These are phyloP conservation scores for Trissonchulus latispiculum DNA, from an alignment of 2,888 invertebrate species.

Conservation along the genomic window DNA sequence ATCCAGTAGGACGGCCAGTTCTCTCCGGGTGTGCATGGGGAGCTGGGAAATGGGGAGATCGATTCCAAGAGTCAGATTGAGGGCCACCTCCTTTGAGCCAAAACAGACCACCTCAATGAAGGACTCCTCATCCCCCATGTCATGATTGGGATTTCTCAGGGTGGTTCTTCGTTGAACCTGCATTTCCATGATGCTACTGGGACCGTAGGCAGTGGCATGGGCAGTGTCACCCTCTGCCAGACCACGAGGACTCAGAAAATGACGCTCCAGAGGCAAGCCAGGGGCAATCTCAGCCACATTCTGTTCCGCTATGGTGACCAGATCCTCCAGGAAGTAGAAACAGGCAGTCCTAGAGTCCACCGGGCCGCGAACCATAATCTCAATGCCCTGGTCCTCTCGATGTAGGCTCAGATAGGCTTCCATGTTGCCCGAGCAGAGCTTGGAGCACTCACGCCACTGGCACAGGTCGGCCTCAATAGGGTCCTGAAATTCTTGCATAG, in stretches of 20 bases:
- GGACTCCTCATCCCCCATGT: conserved; percentile 48
- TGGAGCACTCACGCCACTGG: conserved; percentile 56
- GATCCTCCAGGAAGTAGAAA: conserved; percentile 61
- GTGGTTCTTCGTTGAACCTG: conserved; percentile 42
- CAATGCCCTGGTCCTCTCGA: conserved; percentile 45
- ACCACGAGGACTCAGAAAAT: conserved; percentile 57
- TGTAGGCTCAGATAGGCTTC: conserved; percentile 60
- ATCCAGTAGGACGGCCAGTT: conserved; percentile 49
- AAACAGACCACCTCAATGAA: conserved; percentile 55
- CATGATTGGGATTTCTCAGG: neutral
- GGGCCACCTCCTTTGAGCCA: conserved; percentile 50
- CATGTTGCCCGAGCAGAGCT: conserved; percentile 56
- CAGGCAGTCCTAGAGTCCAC: conserved; percentile 36
- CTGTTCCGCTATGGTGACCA: conserved; percentile 56
- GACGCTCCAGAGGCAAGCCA: conserved; percentile 57
- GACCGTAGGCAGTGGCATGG: conserved; percentile 27
- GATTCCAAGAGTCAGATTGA: conserved; percentile 51
- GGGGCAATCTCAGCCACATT: conserved; percentile 58
- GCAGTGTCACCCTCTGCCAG: conserved; percentile 37
- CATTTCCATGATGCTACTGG: conserved; percentile 46
- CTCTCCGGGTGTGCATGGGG: conserved; percentile 53
- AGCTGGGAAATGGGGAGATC: conserved; percentile 55
- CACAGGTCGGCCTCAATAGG: conserved; percentile 57
- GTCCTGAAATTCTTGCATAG: conserved; percentile 49
- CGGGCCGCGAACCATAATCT: conserved; percentile 48